These are phyloP conservation scores for Gymnobelideus leadbeateri DNA, from an alignment of 2,113 vertebrate genomes.

Conservation along the genomic window DNA sequence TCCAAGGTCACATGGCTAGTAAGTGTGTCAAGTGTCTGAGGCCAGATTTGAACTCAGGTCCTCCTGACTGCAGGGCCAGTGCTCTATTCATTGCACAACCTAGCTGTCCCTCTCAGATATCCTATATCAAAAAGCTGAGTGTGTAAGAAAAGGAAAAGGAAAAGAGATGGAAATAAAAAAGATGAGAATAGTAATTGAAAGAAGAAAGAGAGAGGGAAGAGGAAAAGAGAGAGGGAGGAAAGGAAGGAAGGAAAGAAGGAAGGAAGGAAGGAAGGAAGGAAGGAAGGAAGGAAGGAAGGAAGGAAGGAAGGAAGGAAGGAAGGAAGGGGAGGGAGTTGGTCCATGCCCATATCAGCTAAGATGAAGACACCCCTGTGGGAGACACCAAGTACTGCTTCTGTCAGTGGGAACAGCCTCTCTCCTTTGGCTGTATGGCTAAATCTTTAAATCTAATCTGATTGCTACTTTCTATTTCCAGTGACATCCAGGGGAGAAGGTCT, in stretches of 20 bases:
- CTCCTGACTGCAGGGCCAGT: no score
- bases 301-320: no score
- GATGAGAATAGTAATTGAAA: neutral
- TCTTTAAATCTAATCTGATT: neutral
- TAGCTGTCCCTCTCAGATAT: no score
- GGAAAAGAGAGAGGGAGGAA: no score
- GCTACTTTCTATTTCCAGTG: neutral
- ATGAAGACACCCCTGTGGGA: neutral
- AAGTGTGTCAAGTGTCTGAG: no score
- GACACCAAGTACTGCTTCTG: neutral
- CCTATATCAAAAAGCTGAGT: neutral
- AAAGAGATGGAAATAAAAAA: neutral
- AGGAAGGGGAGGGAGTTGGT: neutral
- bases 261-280: no score
- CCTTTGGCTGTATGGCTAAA: neutral
- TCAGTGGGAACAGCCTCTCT: neutral
- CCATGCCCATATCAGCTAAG: neutral
- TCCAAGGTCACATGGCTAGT: no score
- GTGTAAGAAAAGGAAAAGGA: neutral
- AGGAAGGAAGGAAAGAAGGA: neutral
- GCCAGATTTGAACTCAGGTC: no score
- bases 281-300: no score
- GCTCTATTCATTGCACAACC: no score
- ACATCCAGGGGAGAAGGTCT: neutral
- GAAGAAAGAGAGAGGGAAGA: neutral